A percentile compares a stretch with the other conserved stretches of the same genome.
These are phyloP conservation scores for Strigamia maritima DNA, from an alignment of 2,888 invertebrate genomes.

Conservation along the genomic window DNA sequence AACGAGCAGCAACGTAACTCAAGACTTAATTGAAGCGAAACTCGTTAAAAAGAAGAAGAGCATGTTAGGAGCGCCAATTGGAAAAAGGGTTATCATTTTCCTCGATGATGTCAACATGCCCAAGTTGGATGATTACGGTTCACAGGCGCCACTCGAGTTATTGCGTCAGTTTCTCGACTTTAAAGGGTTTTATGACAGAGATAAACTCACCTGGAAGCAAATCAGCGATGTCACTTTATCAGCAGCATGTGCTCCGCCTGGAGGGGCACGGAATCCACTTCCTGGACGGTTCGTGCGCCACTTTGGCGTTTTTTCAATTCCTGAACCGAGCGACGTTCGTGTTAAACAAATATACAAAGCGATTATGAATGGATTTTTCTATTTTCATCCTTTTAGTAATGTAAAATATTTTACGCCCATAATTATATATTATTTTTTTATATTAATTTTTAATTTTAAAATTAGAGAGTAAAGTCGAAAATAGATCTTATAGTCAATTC, in stretches of 20 bases:
- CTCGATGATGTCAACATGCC: slow-evolving; percentile 94
- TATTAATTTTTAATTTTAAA: too few species aligned
- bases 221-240: slow-evolving; percentile 64
- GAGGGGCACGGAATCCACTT: slow-evolving; percentile 73
- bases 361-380: slow-evolving; percentile 28
- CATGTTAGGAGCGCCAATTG: slow-evolving; percentile 75
- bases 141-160: slow-evolving; percentile 54
- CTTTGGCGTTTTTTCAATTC: slow-evolving; percentile 68
- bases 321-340: slow-evolving; percentile 53
- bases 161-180: slow-evolving; percentile 70
- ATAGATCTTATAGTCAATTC: slow-evolving; percentile 50
- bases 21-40: slow-evolving; percentile 80
- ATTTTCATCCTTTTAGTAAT: slow-evolving; percentile 45
- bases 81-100: slow-evolving; percentile 77
- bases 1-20: slow-evolving; percentile 75
- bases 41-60: slow-evolving; percentile 77
- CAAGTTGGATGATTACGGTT: slow-evolving; percentile 54
- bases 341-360: slow-evolving; percentile 53
- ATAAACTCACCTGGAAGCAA: slow-evolving; percentile 81
- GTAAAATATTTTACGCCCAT: not conserved
- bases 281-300: slow-evolving; percentile 82
- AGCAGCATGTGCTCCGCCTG: slow-evolving; percentile 59
- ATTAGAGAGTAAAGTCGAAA: not conserved
- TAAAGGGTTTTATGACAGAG: slow-evolving; percentile 79
- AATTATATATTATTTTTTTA: too few species aligned